Percentiles rank a stretch among this genome's conserved stretches.
Evolutionary conservation across 2,797 vertebrate species (phyloP).

Genomic region (Silurus lanzhouensis): DNA sequence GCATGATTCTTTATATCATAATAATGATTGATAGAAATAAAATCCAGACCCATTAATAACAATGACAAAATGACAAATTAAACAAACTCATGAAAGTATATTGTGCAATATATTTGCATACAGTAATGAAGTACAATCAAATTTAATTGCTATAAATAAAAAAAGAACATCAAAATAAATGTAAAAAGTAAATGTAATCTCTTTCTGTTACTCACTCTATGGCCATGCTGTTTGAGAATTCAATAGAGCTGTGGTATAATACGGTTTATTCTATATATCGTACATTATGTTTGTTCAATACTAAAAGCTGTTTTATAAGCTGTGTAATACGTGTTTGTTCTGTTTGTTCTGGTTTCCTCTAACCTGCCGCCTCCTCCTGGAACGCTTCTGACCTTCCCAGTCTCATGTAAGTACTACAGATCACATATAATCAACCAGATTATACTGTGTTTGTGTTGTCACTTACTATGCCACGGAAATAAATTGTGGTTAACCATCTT

Average conservation of each 20-base stretch:
- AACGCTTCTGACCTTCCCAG: conserved; percentile 41
- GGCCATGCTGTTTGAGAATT: neutral
- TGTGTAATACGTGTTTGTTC: conserved; percentile 19
- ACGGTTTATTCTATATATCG: neutral
- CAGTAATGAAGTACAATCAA: no score
- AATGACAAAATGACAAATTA: no score
- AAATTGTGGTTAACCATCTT: conserved; percentile 18
- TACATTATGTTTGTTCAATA: conserved; percentile 4
- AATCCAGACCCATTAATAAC: no score
- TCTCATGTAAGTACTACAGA: conserved; percentile 58
- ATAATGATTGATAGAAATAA: no score
- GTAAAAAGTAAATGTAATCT: no score
- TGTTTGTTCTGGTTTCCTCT: conserved; percentile 43
- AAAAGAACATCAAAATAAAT: no score
- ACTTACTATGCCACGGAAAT: neutral
- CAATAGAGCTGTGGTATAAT: neutral
- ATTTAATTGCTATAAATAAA: no score
- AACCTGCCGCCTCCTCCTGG: conserved; percentile 38
- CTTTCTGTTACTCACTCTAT: no score
- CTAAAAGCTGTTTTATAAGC: neutral
- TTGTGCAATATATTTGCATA: no score
- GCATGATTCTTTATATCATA: no score
- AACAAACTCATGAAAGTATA: no score
- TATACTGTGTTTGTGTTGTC: conserved; percentile 2
- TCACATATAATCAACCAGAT: conserved; percentile 13